Base-by-base conservation (phyloP, 1,140 invertebrate species). In the Bombus consobrinus region DNA sequence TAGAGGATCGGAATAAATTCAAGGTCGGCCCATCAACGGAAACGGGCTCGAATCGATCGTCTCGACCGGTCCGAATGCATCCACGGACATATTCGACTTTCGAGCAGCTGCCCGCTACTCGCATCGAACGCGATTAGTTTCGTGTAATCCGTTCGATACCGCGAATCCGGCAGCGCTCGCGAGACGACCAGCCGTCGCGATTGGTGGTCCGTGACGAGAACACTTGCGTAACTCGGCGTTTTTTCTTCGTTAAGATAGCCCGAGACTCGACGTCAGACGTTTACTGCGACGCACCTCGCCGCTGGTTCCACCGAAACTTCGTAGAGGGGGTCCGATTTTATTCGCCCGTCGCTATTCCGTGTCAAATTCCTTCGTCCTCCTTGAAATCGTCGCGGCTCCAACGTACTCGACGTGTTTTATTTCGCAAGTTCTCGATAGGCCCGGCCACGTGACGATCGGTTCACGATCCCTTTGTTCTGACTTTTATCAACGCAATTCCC, bases 161-260 rank as follows among this genome's bases (percentile, higher is more conserved):
- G 13, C 69, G 39, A 72, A 72, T 72, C 10, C 12, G 13, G 6
- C 8, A 68, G 4, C 47, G 2, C 18, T 34, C 22, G 10, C 68
- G 68, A 10, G 22, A 22, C 34, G 12, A 39, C 25, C 12, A 39
- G 41, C 34, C 18, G 53, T 59, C 69, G 39, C 84, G n/a, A 81
- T 77, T 37, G 85, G 43, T 76, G 28, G 71, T 66, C 74, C 57
- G 32, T 41, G 47, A 53, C 47, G 47, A 64, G 39, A 87, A 34
- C n/a, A 25, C 62, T 88, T 87, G 62, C 64, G 47, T 87, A 88
- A 88, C 12, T 2, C 18, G 32, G 71, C 64, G 87, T 87, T 88
- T 88, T 83, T 87, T 59, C 80, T 64, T 47, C 25, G 5, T 34
- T 18, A 32, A 28, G 57, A 68, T 41, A 57, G 28, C 32, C 37